Evolutionary conservation across 2,113 vertebrate genomes (phyloP).

Genomic region (Mus pahari): DNA sequence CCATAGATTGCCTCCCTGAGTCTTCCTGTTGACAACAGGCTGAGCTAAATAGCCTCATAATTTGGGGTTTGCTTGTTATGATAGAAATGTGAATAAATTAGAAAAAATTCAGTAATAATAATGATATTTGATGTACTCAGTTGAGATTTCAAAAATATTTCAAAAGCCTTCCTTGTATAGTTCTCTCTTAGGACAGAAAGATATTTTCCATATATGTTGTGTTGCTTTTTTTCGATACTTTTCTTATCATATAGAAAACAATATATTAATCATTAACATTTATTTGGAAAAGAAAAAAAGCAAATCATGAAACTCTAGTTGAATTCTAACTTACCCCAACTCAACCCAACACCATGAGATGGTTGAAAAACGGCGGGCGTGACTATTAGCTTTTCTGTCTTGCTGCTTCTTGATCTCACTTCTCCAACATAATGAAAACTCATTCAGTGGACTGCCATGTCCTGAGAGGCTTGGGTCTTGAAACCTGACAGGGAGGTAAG

Average conservation of each 20-base stretch:
- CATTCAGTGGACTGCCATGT: not conserved
- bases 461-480: not conserved
- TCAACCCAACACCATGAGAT: not conserved
- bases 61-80: slow-evolving; percentile 83
- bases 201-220: slow-evolving; percentile 79
- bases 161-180: slow-evolving; percentile 69
- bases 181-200: slow-evolving; percentile 18
- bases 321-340: not conserved
- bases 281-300: slow-evolving; percentile 22
- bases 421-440: not conserved
- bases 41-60: slow-evolving; percentile 83
- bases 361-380: not conserved
- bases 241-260: not conserved
- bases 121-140: slow-evolving; percentile 72
- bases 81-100: slow-evolving; percentile 79
- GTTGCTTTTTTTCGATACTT: slow-evolving; percentile 50
- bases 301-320: slow-evolving; percentile 23
- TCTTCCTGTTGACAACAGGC: slow-evolving; percentile 86
- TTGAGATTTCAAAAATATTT: slow-evolving; percentile 82
- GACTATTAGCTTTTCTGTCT: not conserved
- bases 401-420: slow-evolving; percentile 11
- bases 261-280: slow-evolving; percentile 30
- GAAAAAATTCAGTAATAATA: slow-evolving; percentile 79
- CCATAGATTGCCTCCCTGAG: slow-evolving; percentile 83
- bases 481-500: not conserved